These are phyloP conservation scores for Dynastes grantii DNA, from an alignment of 2,888 invertebrate species.

Conservation along the genomic window DNA sequence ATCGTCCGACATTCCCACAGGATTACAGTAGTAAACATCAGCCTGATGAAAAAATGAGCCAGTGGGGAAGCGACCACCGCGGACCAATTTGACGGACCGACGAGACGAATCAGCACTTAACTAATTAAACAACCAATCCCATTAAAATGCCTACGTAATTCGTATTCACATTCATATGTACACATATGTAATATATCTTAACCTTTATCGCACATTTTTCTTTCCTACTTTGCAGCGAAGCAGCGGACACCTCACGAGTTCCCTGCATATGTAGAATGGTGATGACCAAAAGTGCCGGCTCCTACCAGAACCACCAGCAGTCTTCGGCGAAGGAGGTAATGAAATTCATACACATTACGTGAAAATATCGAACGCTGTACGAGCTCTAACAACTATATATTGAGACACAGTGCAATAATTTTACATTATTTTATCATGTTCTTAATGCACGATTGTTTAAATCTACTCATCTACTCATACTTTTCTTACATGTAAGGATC, in stretches of 20 bases:
- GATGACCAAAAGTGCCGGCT: conserved; percentile 19
- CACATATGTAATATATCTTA: not conserved
- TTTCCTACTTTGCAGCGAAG: conserved; percentile 15
- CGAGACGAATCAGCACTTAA: conserved; percentile 8
- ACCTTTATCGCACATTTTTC: not conserved
- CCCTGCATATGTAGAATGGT: conserved; percentile 39
- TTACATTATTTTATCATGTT: no score
- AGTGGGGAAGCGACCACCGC: not conserved
- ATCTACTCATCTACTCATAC: no score
- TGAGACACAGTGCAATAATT: no score
- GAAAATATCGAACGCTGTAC: no score
- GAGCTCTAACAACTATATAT: no score
- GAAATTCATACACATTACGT: not conserved
- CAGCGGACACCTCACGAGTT: not conserved
- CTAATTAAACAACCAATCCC: conserved; percentile 39
- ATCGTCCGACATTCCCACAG: conserved; percentile 2
- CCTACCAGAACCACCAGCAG: not conserved
- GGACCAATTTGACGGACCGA: conserved; percentile 23
- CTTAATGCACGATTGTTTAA: no score
- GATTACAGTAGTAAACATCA: conserved; percentile 4
- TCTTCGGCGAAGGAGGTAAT: conserved; percentile 39
- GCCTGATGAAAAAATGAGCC: conserved; percentile 12
- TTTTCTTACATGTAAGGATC: no score
- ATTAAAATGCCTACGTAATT: conserved; percentile 8
- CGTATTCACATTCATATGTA: no score